phyloP scores from a whole-genome alignment of 1,140 invertebrate species.

The Drosophila erecta region DNA sequence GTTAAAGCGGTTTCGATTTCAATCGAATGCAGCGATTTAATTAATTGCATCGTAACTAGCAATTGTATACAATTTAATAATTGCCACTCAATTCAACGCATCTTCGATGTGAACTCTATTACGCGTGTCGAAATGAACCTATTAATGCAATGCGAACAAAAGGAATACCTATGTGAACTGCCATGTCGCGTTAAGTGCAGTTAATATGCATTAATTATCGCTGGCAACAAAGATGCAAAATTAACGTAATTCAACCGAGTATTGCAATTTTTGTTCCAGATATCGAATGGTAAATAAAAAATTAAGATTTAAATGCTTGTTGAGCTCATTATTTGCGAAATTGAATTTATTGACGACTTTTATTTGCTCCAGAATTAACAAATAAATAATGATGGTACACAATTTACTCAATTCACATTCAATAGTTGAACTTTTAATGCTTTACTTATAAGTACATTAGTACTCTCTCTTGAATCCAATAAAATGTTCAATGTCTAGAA shows the following conservation, averaged over 20 bases:
- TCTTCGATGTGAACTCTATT: conserved; percentile 26
- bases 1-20: conserved; percentile 49
- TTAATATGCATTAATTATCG: conserved; percentile 25
- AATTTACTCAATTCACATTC: too few species aligned
- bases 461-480: too few species aligned
- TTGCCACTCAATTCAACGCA: conserved; percentile 33
- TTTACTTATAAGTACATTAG: not conserved
- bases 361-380: not conserved
- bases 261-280: not conserved
- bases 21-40: conserved; percentile 46
- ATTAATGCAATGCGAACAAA: conserved; percentile 19
- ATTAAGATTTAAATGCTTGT: not conserved
- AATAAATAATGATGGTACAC: not conserved
- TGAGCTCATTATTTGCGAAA: not conserved
- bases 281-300: not conserved
- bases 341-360: not conserved
- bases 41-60: conserved; percentile 63
- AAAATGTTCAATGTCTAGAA: not conserved
- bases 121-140: conserved; percentile 26
- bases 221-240: conserved; percentile 14
- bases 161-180: conserved; percentile 12
- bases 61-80: conserved; percentile 69
- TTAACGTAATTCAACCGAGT: not conserved
- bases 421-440: not conserved
- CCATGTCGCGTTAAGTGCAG: conserved; percentile 13